These are phyloP conservation scores for Hermaeophaga mercurialis DNA, from an alignment of 2,888 invertebrate genomes.

Conservation along the genomic window DNA sequence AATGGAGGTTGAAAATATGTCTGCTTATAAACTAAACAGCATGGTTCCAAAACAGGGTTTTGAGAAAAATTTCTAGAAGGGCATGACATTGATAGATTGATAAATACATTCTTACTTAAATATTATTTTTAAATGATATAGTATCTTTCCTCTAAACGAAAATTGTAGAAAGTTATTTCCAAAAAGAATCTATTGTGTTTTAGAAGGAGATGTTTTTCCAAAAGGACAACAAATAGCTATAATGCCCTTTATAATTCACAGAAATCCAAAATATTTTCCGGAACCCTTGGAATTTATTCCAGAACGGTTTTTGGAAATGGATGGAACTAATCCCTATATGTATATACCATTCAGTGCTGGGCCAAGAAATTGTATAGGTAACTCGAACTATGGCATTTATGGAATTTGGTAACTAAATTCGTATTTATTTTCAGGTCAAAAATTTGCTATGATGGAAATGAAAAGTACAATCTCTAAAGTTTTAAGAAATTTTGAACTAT, in stretches of 20 bases:
- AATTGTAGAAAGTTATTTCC: too few relatives aligned
- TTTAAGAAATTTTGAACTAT: not conserved
- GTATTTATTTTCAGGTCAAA: not conserved
- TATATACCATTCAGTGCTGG: not conserved
- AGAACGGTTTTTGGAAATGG: not conserved
- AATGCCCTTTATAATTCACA: not conserved
- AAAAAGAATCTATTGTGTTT: not conserved
- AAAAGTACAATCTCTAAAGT: not conserved
- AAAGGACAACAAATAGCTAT: not conserved
- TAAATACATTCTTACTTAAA: too few relatives aligned
- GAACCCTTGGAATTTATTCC: not conserved
- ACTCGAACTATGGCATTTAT: too few relatives aligned
- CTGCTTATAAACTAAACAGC: too few relatives aligned
- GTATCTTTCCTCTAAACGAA: too few relatives aligned
- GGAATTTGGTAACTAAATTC: too few relatives aligned
- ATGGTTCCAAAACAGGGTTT: too few relatives aligned
- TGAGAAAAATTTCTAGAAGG: too few relatives aligned
- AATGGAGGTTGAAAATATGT: too few relatives aligned
- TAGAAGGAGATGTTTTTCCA: constrained; percentile 1
- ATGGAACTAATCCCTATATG: not conserved
- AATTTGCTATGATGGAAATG: constrained; percentile 6
- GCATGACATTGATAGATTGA: too few relatives aligned
- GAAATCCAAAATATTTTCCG: not conserved
- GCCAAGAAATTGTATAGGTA: not conserved
- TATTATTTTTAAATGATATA: too few relatives aligned